Conservation (phyloP, 2,888 invertebrate genomes). For the Epinotia brunnichana region DNA sequence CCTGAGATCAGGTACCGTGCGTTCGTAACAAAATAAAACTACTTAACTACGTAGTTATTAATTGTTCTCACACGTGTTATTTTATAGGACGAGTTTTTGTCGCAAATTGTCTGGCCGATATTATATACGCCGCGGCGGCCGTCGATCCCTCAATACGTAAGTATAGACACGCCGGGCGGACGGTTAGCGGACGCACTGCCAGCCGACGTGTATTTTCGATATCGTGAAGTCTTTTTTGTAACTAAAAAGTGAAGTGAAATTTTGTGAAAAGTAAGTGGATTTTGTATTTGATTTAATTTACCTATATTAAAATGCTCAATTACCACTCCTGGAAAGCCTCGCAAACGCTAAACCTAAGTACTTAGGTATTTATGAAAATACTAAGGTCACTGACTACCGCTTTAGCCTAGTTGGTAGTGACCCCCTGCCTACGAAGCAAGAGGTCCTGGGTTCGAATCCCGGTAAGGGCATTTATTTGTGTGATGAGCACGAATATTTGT, state of each 20-base stretch:
- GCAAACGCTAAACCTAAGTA: too few relatives aligned
- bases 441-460: too few relatives aligned
- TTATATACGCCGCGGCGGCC: conserved; percentile 24
- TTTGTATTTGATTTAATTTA: neutral
- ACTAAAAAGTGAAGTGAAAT: conserved; percentile 15
- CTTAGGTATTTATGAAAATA: too few relatives aligned
- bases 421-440: too few relatives aligned
- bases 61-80: neutral
- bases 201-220: conserved; percentile 26
- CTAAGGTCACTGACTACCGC: too few relatives aligned
- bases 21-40: neutral
- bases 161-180: conserved; percentile 28
- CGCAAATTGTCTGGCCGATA: conserved; percentile 1
- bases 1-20: neutral
- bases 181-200: conserved; percentile 1
- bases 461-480: too few relatives aligned
- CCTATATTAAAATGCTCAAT: too few relatives aligned
- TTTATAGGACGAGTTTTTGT: conserved; percentile 31
- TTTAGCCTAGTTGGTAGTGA: too few relatives aligned
- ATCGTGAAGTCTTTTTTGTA: conserved; percentile 15
- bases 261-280: conserved; percentile 30
- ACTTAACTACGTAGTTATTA: neutral
- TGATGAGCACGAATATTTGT: too few relatives aligned
- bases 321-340: too few relatives aligned
- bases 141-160: conserved; percentile 25